These are phyloP conservation scores for Euplagia quadripunctaria DNA, from an alignment of 2,888 invertebrate species.

Conservation along the genomic window DNA sequence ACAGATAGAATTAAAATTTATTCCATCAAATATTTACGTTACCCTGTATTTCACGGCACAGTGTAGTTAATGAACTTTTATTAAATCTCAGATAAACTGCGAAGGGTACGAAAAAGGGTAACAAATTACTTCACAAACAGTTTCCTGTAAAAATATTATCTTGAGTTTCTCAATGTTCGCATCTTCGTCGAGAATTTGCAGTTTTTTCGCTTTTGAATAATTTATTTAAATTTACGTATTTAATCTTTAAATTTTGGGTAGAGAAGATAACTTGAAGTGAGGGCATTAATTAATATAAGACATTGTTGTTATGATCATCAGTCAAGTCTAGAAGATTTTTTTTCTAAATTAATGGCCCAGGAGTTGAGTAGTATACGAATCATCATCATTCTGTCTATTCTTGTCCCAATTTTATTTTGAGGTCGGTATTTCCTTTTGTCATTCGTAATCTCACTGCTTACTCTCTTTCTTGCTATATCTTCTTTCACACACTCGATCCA, in stretches of 20 bases:
- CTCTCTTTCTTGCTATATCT: no score
- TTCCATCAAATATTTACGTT: conserved; percentile 34
- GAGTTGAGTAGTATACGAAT: neutral
- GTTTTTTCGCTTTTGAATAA: conserved; percentile 27
- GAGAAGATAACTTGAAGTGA: conserved; percentile 11
- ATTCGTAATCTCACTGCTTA: no score
- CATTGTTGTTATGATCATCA: neutral
- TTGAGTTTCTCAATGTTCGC: conserved; percentile 17
- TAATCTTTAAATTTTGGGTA: conserved; percentile 25
- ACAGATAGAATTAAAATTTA: conserved; percentile 28
- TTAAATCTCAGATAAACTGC: conserved; percentile 63
- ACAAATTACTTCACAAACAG: conserved; percentile 69
- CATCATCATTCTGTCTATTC: no score
- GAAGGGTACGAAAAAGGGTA: conserved; percentile 60
- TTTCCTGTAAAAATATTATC: conserved; percentile 45
- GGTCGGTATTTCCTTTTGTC: no score
- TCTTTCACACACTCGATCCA: no score
- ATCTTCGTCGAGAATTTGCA: conserved; percentile 30
- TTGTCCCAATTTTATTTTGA: no score
- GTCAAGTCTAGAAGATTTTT: neutral
- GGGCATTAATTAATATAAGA: conserved; percentile 5
- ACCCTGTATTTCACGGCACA: conserved; percentile 25
- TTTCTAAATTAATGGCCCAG: neutral
- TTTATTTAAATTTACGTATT: conserved; percentile 32
- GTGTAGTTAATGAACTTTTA: conserved; percentile 63